A percentile compares a stretch with the other conserved stretches of the same genome.
phyloP scores from a whole-genome alignment of 2,888 invertebrate species.

The Dioctria linearis region DNA sequence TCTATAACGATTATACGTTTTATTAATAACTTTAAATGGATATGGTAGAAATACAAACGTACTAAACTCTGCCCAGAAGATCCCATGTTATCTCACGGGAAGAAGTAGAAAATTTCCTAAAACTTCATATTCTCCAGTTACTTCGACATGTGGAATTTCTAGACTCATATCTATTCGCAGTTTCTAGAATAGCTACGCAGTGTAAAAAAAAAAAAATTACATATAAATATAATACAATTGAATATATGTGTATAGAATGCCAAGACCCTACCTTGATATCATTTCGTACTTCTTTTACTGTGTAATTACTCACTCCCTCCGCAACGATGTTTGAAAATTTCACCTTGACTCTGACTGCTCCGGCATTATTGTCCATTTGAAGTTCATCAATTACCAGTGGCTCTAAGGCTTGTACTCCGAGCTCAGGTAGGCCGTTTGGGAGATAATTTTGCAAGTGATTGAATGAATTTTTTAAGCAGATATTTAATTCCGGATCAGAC shows the following conservation, averaged over 20 bases:
- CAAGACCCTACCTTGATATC: constrained; percentile 61
- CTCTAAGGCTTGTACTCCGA: constrained; percentile 83
- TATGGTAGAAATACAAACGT: constrained; percentile 65
- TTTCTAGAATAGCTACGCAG: constrained; percentile 70
- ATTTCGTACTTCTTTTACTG: constrained; percentile 79
- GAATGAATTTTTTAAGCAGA: constrained; percentile 79
- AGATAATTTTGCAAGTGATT: constrained; percentile 82
- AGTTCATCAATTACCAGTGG: constrained; percentile 80
- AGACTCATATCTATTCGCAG: constrained; percentile 77
- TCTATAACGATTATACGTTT: constrained; percentile 65
- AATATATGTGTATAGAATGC: neutral
- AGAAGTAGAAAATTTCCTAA: constrained; percentile 84
- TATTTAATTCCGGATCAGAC: constrained; percentile 77
- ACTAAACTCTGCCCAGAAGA: constrained; percentile 87
- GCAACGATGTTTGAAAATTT: constrained; percentile 83
- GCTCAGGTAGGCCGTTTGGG: constrained; percentile 78
- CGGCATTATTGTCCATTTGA: constrained; percentile 84
- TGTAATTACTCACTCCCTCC: constrained; percentile 83
- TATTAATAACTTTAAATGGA: constrained; percentile 18
- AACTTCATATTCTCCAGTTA: constrained; percentile 83
- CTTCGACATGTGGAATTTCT: constrained; percentile 78
- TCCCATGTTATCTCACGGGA: constrained; percentile 84
- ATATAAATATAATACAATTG: neutral
- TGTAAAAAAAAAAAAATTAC: neutral
- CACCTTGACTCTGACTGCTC: constrained; percentile 82